A percentile compares a stretch with the other conserved stretches of the same genome.
Conservation (phyloP, 2,888 invertebrate genomes). For the Drosophila infuscata region DNA sequence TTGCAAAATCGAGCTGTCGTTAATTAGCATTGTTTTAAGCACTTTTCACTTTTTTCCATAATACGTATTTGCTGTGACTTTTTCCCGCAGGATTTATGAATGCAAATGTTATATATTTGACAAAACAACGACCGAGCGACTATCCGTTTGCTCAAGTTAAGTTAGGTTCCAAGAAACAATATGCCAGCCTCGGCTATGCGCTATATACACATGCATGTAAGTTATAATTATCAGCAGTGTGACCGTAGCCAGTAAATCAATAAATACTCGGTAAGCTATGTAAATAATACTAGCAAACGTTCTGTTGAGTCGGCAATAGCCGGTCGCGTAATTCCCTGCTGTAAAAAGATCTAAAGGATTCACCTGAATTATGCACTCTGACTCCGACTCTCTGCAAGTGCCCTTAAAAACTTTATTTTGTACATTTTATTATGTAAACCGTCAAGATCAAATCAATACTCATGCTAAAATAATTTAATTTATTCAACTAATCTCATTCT, state of each 20-base stretch:
- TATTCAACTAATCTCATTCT: not conserved
- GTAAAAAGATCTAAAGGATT: not conserved
- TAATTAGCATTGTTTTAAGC: slow-evolving; percentile 43
- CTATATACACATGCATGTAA: slow-evolving; percentile 31
- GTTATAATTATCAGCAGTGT: slow-evolving; percentile 27
- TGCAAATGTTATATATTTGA: slow-evolving; percentile 19
- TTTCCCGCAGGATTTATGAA: slow-evolving; percentile 29
- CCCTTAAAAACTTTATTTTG: not conserved
- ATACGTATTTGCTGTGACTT: slow-evolving; percentile 43
- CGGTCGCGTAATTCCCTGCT: not conserved
- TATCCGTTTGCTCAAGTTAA: slow-evolving; percentile 37
- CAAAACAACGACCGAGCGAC: slow-evolving; percentile 27
- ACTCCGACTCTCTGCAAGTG: too few species aligned
- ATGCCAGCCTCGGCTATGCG: slow-evolving; percentile 30
- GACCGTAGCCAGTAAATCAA: slow-evolving; percentile 15
- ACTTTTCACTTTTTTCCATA: slow-evolving; percentile 70
- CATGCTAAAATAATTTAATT: not conserved
- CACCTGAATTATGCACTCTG: not conserved
- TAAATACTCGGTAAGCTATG: not conserved
- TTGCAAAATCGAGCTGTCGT: slow-evolving; percentile 27
- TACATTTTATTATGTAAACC: not conserved
- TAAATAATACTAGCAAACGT: slow-evolving; percentile 19
- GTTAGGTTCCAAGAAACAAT: slow-evolving; percentile 46
- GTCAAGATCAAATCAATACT: not conserved
- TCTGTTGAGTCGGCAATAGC: not conserved